These are phyloP conservation scores for Dromiciops gliroides DNA, from an alignment of 2,113 vertebrate species.

Conservation along the genomic window DNA sequence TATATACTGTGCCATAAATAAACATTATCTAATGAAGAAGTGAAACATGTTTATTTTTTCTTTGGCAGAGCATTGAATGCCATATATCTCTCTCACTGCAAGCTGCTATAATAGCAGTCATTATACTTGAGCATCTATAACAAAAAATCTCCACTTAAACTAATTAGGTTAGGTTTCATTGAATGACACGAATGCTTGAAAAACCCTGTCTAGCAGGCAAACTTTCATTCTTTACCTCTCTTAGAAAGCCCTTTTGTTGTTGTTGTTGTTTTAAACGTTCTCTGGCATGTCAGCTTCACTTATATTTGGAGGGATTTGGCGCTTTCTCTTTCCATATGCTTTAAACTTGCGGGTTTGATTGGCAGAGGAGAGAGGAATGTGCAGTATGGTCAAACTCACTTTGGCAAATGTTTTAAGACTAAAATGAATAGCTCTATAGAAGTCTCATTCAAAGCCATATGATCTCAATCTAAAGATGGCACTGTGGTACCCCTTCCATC, in stretches of 20 bases:
- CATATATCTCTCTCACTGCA: constrained; percentile 80
- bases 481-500: neutral
- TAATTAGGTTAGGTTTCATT: constrained; percentile 81
- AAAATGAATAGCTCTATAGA: constrained; percentile 48
- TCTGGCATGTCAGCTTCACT: neutral
- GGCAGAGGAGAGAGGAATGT: constrained; percentile 51
- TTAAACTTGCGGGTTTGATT: constrained; percentile 64
- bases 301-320: constrained; percentile 21
- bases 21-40: constrained; percentile 88
- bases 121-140: constrained; percentile 78
- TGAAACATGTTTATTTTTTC: constrained; percentile 85
- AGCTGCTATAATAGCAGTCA: constrained; percentile 82
- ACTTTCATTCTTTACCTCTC: constrained; percentile 56
- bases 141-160: constrained; percentile 76
- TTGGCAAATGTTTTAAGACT: constrained; percentile 46
- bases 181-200: constrained; percentile 74
- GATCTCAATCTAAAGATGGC: constrained; percentile 42
- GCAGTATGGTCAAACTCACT: constrained; percentile 46
- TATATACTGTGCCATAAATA: constrained; percentile 87
- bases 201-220: constrained; percentile 58
- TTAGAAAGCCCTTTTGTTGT: neutral
- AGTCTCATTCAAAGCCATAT: neutral
- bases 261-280: constrained; percentile 11
- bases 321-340: constrained; percentile 50
- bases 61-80: constrained; percentile 78